phyloP scores from a whole-genome alignment of 2,888 invertebrate species.

The Tetragnatha montana region DNA sequence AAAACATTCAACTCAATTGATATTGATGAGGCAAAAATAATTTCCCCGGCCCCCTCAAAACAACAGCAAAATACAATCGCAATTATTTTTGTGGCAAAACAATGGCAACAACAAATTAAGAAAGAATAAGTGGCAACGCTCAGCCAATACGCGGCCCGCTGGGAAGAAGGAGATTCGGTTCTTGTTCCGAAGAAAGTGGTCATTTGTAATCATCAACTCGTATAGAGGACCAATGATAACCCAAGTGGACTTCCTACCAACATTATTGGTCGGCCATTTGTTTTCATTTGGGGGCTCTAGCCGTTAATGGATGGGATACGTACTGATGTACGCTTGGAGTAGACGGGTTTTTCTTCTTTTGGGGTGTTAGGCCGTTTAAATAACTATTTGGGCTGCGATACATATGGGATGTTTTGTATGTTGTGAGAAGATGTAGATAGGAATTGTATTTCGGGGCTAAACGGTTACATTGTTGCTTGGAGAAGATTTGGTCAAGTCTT shows the following conservation, averaged over 20 bases:
- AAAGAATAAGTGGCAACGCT: conserved; percentile 35
- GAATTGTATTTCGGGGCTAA: too few species aligned
- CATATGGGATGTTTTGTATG: too few species aligned
- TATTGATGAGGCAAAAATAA: background rate
- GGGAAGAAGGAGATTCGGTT: conserved; percentile 9
- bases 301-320: conserved; percentile 30
- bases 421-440: too few species aligned
- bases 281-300: conserved; percentile 44
- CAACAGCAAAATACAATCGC: background rate
- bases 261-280: conserved; percentile 51
- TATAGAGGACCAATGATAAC: conserved; percentile 44
- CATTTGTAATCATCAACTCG: conserved; percentile 51
- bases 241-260: conserved; percentile 45
- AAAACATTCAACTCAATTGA: background rate
- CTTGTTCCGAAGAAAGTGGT: conserved; percentile 51
- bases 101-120: conserved; percentile 44
- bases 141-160: conserved; percentile 38
- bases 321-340: background rate
- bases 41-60: background rate
- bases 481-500: too few species aligned
- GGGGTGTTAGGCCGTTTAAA: background rate
- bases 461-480: too few species aligned
- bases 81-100: conserved; percentile 4
- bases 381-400: background rate
- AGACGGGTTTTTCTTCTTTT: background rate